These are phyloP conservation scores for Furcula furcula DNA, from an alignment of 2,888 invertebrate species.

Conservation along the genomic window DNA sequence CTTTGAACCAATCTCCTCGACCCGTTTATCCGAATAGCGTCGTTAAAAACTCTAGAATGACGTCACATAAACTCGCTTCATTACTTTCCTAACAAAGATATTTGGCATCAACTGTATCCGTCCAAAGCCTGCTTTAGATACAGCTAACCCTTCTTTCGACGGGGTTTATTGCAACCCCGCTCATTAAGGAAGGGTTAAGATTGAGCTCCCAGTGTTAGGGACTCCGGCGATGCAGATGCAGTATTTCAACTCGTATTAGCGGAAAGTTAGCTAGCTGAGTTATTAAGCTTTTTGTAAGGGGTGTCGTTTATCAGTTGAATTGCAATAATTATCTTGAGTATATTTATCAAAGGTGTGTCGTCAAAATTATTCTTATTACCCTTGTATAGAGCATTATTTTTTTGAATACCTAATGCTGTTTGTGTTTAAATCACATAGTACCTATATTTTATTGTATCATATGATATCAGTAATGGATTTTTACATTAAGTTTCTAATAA, in stretches of 20 bases:
- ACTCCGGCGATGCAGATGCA: conserved; percentile 40
- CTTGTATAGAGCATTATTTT: too few relatives aligned
- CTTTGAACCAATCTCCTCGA: conserved; percentile 2
- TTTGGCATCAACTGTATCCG: conserved; percentile 33
- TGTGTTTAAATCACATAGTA: too few relatives aligned
- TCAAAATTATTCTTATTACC: too few relatives aligned
- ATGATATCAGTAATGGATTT: too few relatives aligned
- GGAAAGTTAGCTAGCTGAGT: conserved; percentile 48
- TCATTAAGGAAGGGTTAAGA: conserved; percentile 63
- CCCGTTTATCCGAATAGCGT: conserved; percentile 2
- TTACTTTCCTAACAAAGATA: conserved; percentile 39
- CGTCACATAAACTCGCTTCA: conserved; percentile 29
- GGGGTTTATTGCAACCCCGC: conserved; percentile 35
- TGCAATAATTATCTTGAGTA: too few relatives aligned
- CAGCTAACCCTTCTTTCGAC: conserved; percentile 33
- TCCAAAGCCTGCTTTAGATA: conserved; percentile 32
- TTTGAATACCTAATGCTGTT: too few relatives aligned
- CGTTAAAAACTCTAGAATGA: conserved; percentile 22
- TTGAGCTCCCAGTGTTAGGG: conserved; percentile 39
- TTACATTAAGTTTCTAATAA: too few relatives aligned
- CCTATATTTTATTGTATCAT: too few relatives aligned
- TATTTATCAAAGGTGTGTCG: too few relatives aligned
- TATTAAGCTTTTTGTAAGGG: conserved; percentile 43
- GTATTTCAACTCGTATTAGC: conserved; percentile 58
- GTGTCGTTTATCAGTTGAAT: too few relatives aligned